Base-by-base conservation (phyloP, 2,888 invertebrate genomes). In the Colostygia pectinataria region DNA sequence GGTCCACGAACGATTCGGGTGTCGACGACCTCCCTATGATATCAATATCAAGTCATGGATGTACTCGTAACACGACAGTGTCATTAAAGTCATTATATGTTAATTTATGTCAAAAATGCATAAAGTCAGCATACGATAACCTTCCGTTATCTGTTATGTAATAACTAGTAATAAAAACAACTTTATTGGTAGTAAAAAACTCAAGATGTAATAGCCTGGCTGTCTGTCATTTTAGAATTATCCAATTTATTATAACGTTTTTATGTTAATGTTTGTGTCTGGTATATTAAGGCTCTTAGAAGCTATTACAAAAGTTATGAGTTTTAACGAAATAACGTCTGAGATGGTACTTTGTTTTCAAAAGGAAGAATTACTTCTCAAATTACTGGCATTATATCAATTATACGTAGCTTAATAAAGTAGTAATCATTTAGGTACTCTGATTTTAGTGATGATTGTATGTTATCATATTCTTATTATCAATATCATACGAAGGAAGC, bases 81-180 rank as follows among this genome's bases (percentile, higher is more conserved):
- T 10, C 23, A 27, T 32, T 27, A 38, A 13, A 46, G 3, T 33
- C 9, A 31, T 36, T 37, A 27, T n/a, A n/a, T n/a, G n/a, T n/a
- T n/a, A 20, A 39, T 39, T 32, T 28, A 2, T 31, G 3, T 20
- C 4, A 24, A 51, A 53, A 55, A 55, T 38, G 46, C 47, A 52
- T 45, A 9, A 37, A 10, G 9, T n/a, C 31, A 13, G 37, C 27
- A 32, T 23, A 29, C 20, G 55, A 53, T 58, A 55, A 55, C 55
- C 43, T 43, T 9, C 31, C 33, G 38, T 39, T 37, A 40, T 49
- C 48, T 39, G 33, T 20, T 50, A 47, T 55, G 50, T 32, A 53
- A 57, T 43, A n/a, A n/a, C n/a, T n/a, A 5, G 15, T 42, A 32
- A 36, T 48, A 43, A 43, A 50, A 37, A 51, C 29, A 31, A 40